phyloP scores from a whole-genome alignment of 2,888 invertebrate species.

The Andrena haemorrhoa region DNA sequence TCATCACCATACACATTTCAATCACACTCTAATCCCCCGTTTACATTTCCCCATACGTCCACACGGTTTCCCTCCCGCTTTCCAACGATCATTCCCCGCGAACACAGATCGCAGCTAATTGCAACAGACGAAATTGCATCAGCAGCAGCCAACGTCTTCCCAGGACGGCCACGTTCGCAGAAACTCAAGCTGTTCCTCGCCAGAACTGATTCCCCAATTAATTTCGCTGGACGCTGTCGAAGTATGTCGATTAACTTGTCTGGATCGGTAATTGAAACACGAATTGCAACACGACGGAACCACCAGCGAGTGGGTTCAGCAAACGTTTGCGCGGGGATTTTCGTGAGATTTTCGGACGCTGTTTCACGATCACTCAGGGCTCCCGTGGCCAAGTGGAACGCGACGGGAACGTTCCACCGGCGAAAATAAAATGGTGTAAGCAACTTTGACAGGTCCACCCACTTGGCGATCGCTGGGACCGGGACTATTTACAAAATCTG shows the following conservation, averaged over 20 bases:
- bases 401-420: background rate
- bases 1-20: background rate
- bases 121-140: slow-evolving; percentile 44
- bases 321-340: background rate
- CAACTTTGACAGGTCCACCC: background rate
- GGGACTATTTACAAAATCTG: slow-evolving; percentile 5
- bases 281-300: slow-evolving; percentile 34
- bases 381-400: background rate
- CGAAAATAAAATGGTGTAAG: background rate
- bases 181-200: slow-evolving; percentile 28
- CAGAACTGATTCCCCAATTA: slow-evolving; percentile 58
- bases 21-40: background rate
- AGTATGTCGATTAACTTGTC: slow-evolving; percentile 35
- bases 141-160: slow-evolving; percentile 36
- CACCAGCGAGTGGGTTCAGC: background rate
- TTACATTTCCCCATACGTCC: background rate
- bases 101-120: slow-evolving; percentile 24
- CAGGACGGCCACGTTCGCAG: slow-evolving; percentile 34
- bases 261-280: slow-evolving; percentile 38
- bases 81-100: background rate
- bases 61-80: background rate
- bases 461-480: background rate
- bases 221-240: slow-evolving; percentile 40
- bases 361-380: background rate
- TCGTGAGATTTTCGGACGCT: background rate